Evolutionary conservation across 2,113 vertebrate species (phyloP).

Genomic region (Cyanocitta stelleri): DNA sequence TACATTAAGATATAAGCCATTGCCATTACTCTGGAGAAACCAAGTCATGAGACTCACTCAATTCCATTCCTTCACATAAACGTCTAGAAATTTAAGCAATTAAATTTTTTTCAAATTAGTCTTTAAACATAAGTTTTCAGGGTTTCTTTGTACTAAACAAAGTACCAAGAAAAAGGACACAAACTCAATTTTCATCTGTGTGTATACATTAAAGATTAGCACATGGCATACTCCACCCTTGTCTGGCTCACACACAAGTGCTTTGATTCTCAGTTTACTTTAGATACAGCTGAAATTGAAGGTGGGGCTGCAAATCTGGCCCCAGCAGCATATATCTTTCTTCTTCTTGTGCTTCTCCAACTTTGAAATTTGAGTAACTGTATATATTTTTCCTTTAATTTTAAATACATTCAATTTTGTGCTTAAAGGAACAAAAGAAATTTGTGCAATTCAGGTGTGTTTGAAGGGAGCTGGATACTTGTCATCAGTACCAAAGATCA

Average conservation of each 20-base stretch:
- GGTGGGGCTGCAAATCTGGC: not conserved
- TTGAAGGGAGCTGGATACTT: not conserved
- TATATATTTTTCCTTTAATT: not conserved
- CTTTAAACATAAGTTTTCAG: not conserved
- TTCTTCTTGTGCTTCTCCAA: not conserved
- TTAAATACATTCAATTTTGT: not conserved
- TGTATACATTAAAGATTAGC: not conserved
- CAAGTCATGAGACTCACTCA: rapidly evolving
- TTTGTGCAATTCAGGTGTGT: not conserved
- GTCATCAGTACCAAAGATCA: not conserved
- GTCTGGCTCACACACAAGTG: not conserved
- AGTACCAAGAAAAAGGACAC: not conserved
- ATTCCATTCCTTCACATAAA: not conserved
- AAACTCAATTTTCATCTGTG: not conserved
- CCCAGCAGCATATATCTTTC: not conserved
- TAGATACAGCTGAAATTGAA: not conserved
- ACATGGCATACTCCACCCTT: not conserved
- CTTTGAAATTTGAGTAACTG: not conserved
- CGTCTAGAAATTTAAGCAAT: not conserved
- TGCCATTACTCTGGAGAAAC: not conserved
- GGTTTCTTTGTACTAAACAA: not conserved
- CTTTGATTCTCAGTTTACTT: not conserved
- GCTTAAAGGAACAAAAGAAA: not conserved
- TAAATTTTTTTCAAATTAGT: not conserved
- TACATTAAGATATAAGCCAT: not conserved